Conservation (phyloP, 2,113 vertebrate genomes). For the Zonotrichia leucophrys region DNA sequence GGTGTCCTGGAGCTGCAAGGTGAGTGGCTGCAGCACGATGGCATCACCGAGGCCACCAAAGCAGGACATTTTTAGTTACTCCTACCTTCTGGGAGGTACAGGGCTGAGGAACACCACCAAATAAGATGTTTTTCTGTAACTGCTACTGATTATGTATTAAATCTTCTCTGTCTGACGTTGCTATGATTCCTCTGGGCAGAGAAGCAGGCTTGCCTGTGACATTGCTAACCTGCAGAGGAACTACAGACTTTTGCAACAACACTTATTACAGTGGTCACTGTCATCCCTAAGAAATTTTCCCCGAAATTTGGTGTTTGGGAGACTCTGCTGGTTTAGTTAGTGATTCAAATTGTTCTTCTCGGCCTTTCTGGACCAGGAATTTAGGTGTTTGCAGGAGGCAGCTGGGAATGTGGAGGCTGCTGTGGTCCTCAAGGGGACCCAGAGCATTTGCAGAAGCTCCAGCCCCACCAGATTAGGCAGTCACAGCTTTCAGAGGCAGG, state of each 20-base stretch:
- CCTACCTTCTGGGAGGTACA: background rate
- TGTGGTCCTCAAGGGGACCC: background rate
- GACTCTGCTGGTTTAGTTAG: background rate
- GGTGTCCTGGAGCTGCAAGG: background rate
- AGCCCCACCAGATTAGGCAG: background rate
- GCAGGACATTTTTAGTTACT: background rate
- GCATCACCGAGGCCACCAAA: background rate
- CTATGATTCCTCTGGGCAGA: background rate
- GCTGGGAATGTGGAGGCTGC: background rate
- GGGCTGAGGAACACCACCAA: background rate
- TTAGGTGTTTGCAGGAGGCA: background rate
- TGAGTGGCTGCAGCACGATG: accelerated
- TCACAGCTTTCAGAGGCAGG: background rate
- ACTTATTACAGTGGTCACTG: background rate
- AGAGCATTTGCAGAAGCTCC: background rate
- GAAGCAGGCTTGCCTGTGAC: background rate
- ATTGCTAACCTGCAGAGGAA: background rate
- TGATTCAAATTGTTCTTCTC: background rate
- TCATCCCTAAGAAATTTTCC: background rate
- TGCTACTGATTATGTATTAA: background rate
- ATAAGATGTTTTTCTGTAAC: background rate
- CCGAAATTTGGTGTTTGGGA: background rate
- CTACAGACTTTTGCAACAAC: background rate
- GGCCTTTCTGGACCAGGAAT: background rate
- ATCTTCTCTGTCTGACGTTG: background rate